A percentile compares a stretch with the other conserved stretches of the same genome.
phyloP scores from a whole-genome alignment of 2,888 invertebrate genomes.

The Meloe dianella region DNA sequence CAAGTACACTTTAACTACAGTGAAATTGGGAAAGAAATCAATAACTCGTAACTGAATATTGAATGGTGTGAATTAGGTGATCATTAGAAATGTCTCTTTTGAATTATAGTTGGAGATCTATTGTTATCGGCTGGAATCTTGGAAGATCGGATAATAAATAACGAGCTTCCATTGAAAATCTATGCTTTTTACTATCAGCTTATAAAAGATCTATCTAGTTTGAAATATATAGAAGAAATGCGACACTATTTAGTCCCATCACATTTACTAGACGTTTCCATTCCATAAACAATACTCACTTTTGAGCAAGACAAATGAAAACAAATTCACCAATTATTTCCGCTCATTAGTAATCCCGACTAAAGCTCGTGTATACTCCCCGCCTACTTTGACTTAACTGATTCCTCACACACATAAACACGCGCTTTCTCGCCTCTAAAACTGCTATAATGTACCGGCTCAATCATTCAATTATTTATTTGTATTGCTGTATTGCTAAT shows the following conservation, averaged over 20 bases:
- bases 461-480: too few relatives aligned
- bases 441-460: too few relatives aligned
- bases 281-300: not conserved
- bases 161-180: not conserved
- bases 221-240: not conserved
- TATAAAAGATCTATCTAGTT: not conserved
- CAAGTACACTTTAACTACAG: not conserved
- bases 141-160: slow-evolving; percentile 1
- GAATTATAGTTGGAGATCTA: not conserved
- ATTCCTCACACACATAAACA: too few relatives aligned
- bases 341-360: too few relatives aligned
- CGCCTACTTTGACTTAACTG: too few relatives aligned
- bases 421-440: too few relatives aligned
- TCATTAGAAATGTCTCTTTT: slow-evolving; percentile 3
- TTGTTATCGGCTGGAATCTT: not conserved
- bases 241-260: not conserved
- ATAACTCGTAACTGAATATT: not conserved
- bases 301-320: not conserved
- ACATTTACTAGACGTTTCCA: not conserved
- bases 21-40: not conserved
- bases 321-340: too few relatives aligned
- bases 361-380: too few relatives aligned
- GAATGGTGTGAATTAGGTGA: not conserved
- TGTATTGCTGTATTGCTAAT: too few relatives aligned
- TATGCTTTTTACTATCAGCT: not conserved